phyloP scores from a whole-genome alignment of 2,888 invertebrate genomes.

The Nudaria mundana region DNA sequence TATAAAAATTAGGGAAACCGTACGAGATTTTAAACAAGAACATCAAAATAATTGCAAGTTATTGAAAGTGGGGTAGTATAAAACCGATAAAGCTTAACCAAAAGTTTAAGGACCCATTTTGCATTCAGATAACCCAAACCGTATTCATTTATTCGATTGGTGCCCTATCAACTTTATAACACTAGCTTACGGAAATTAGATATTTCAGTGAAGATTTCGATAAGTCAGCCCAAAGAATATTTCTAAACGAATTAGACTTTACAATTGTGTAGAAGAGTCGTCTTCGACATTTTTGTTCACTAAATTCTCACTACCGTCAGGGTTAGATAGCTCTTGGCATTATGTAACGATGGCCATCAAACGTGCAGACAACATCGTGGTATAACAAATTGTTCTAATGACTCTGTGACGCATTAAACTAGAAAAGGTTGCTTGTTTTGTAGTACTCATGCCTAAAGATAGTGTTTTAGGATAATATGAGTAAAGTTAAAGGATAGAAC shows the following conservation, averaged over 20 bases:
- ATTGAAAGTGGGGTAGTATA: not conserved
- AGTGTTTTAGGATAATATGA: no score
- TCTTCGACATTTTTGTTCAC: conserved; percentile 11
- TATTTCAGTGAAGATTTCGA: not conserved
- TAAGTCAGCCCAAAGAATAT: no score
- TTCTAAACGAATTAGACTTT: not conserved
- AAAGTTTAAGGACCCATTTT: not conserved
- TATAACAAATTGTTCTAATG: conserved; percentile 17
- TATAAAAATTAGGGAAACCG: conserved; percentile 26
- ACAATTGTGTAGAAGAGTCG: not conserved
- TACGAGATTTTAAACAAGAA: conserved; percentile 7
- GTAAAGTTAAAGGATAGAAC: no score
- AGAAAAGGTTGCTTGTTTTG: conserved; percentile 4
- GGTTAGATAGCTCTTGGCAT: conserved; percentile 16
- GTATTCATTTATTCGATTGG: conserved; percentile 1
- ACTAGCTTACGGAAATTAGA: no score
- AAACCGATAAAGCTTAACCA: conserved; percentile 2
- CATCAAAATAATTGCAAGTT: no score
- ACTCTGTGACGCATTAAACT: conserved; percentile 12
- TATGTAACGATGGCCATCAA: conserved; percentile 23
- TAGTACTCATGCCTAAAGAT: conserved; percentile 3
- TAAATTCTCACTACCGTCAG: conserved; percentile 21
- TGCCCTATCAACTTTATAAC: not conserved
- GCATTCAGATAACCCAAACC: not conserved
- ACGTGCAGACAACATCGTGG: conserved; percentile 2